These are phyloP conservation scores for Opisthocomus hoazin DNA, from an alignment of 2,113 vertebrate species.

Conservation along the genomic window DNA sequence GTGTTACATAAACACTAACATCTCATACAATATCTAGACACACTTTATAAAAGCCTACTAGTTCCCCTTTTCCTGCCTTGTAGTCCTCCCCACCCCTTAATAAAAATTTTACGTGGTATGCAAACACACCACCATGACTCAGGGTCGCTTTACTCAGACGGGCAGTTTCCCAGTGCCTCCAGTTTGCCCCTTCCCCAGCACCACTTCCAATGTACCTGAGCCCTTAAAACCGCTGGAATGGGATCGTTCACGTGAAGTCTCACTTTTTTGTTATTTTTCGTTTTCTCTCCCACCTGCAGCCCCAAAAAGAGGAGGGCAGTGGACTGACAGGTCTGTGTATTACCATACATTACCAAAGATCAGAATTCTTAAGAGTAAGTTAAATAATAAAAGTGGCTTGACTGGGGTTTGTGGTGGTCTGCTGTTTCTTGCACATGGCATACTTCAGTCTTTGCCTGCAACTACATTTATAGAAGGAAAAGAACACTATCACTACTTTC, in stretches of 20 bases:
- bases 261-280: neutral
- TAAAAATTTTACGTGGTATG: fast-evolving
- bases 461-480: neutral
- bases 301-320: neutral
- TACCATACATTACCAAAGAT: neutral
- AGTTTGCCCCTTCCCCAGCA: neutral
- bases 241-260: neutral
- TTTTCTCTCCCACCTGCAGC: neutral
- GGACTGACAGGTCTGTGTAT: neutral
- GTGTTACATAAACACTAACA: neutral
- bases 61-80: neutral
- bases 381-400: neutral
- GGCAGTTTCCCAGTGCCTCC: neutral
- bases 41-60: neutral
- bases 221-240: neutral
- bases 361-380: neutral
- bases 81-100: neutral
- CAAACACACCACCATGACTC: neutral
- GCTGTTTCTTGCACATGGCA: neutral
- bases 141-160: fast-evolving
- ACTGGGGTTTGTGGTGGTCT: neutral
- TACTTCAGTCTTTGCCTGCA: neutral
- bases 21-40: neutral
- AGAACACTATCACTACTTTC: neutral
- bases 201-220: neutral